Evolutionary conservation across 2,797 vertebrate genomes (phyloP), one percentile per base, ranked within the genome.

Genomic region (Pseudomugil gertrudae): DNA sequence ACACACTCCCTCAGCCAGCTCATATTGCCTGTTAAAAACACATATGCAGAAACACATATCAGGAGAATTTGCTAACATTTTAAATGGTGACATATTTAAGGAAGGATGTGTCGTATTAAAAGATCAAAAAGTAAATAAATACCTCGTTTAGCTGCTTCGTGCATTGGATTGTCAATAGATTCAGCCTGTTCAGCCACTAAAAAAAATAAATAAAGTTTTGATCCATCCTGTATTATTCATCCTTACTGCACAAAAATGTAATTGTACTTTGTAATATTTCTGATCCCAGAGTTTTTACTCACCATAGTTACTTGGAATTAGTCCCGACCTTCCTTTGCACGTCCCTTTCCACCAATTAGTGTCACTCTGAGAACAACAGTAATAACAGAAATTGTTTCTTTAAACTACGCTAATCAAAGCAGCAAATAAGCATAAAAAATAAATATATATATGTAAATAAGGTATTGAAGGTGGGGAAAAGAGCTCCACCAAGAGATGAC

Each of bases 281-380:
- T 32, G 1, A 13, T 59, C 9, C 19, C 15, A 21, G 59, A 19
- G 43, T 57, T 35, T 71, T 17, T 29, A 79, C 90, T 94, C 92
- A 98, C 98, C 97, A 60, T 99, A 99, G 86, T 99, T 99, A 91
- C 98, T 99, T 68, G 98, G 98, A 91, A 99, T 97, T 35, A 99
- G 92, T 71, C 98, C 97, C 23, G 95, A 96, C 83, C 96, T 93
- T 83, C 98, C 98, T 89, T 94, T 94, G 83, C 94, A 98, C 9
- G 98, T 99, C 57, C 98, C 97, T 86, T 99, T 99, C 98, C 98
- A 99, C 98, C 98, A 99, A 62, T 96, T 98, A 91, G 92, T 94
- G 92, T 99, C 97, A 90, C 94, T 99, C 97, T 99, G 85, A 23
- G 78, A 54, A 87, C 33, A 45, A 87, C 19, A 72, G 52, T 0